Evolutionary conservation across 2,113 vertebrate species (phyloP).

Genomic region (Scytalopus superciliaris): DNA sequence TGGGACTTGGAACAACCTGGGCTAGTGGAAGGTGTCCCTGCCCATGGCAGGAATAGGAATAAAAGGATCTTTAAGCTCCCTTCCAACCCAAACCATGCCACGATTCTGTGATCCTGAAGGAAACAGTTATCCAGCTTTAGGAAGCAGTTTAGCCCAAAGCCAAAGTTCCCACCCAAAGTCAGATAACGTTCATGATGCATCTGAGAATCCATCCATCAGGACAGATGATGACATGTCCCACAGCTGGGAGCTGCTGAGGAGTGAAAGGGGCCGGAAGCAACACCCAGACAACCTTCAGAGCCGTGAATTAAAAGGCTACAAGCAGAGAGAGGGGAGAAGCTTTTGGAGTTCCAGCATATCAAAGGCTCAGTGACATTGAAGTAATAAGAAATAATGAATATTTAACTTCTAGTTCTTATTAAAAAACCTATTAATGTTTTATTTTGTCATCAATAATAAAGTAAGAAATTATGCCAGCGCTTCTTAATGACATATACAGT

Average conservation of each 20-base stretch:
- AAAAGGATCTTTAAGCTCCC: background rate
- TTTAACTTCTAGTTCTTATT: slow-evolving; percentile 34
- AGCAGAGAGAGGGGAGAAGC: background rate
- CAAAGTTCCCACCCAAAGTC: background rate
- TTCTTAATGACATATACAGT: background rate
- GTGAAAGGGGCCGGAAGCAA: background rate
- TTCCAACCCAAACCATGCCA: background rate
- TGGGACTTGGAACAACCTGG: background rate
- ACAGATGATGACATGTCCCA: rapidly evolving
- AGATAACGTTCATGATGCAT: rapidly evolving
- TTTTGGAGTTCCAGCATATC: background rate
- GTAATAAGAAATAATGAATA: slow-evolving; percentile 42
- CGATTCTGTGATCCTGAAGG: rapidly evolving
- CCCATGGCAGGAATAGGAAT: background rate
- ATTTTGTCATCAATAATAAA: slow-evolving; percentile 37
- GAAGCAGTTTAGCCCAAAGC: background rate
- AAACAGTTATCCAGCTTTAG: background rate
- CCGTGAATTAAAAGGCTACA: background rate
- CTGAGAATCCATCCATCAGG: background rate
- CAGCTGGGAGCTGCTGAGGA: background rate
- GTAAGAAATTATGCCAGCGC: background rate
- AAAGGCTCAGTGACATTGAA: background rate
- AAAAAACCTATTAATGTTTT: slow-evolving; percentile 37
- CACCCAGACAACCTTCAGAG: background rate
- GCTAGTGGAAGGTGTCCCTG: background rate